These are phyloP conservation scores for Linnaemya vulpina DNA, from an alignment of 2,888 invertebrate species.

Conservation along the genomic window DNA sequence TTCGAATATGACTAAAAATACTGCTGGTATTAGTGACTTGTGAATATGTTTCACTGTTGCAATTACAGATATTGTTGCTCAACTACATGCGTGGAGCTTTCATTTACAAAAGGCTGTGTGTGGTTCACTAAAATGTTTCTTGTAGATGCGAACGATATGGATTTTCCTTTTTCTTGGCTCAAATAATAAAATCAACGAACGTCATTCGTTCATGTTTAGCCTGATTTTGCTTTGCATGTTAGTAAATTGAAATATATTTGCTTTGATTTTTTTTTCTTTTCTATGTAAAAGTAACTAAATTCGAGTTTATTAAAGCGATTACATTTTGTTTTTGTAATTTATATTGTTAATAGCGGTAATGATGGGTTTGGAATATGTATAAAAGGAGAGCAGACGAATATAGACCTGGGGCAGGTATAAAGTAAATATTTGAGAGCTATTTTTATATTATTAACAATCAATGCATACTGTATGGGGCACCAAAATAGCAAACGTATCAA, in stretches of 20 bases:
- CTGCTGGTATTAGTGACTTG: not conserved
- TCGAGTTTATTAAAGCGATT: constrained; percentile 27
- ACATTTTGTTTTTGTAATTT: constrained; percentile 11
- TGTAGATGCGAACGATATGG: constrained; percentile 2
- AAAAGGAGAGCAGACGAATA: not conserved
- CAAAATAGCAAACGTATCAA: not conserved
- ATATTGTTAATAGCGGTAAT: constrained; percentile 14
- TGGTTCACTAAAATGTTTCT: constrained; percentile 17
- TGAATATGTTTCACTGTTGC: not conserved
- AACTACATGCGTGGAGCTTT: not conserved
- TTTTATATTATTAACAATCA: not conserved
- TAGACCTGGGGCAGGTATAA: too few species aligned
- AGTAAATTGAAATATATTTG: constrained; percentile 41
- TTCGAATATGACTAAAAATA: not conserved
- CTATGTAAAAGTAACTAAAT: constrained; percentile 3
- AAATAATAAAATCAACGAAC: not conserved
- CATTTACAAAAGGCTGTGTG: not conserved
- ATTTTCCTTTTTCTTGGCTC: not conserved
- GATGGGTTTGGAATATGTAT: not conserved
- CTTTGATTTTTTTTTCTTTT: not conserved
- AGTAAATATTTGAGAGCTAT: constrained; percentile 14
- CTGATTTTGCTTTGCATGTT: not conserved
- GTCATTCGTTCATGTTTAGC: not conserved
- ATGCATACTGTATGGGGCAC: not conserved
- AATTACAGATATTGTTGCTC: not conserved